Percentiles rank a stretch among this genome's conserved stretches.
Conservation (phyloP, 2,888 invertebrate genomes). For the Malacosoma neustria region DNA sequence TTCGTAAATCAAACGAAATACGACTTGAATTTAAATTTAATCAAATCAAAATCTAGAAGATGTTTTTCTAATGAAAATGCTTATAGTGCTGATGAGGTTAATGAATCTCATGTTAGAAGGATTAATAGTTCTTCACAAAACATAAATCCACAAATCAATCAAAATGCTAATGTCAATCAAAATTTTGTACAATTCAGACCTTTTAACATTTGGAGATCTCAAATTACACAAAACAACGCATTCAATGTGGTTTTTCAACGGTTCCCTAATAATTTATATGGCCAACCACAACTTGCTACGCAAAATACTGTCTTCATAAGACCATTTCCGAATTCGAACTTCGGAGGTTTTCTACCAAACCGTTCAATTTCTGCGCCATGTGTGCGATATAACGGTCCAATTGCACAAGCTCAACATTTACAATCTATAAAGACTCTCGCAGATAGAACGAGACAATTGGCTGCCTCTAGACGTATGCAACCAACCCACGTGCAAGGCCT, state of each 20-base stretch:
- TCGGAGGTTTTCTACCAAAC: too few species aligned
- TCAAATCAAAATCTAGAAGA: conserved; percentile 21
- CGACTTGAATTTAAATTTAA: conserved; percentile 32
- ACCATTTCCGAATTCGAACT: conserved; percentile 8
- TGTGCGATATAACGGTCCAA: too few species aligned
- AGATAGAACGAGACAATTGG: conserved; percentile 25
- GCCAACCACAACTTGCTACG: too few species aligned
- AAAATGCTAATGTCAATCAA: background rate
- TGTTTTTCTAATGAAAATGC: conserved; percentile 19
- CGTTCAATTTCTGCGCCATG: too few species aligned
- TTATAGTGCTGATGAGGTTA: conserved; percentile 36
- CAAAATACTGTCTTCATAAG: too few species aligned
- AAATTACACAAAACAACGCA: too few species aligned
- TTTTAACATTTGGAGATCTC: conserved; percentile 29
- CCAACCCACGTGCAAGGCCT: conserved; percentile 26
- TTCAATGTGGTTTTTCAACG: too few species aligned
- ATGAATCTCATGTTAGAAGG: conserved; percentile 31
- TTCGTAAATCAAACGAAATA: conserved; percentile 39
- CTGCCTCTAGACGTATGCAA: conserved; percentile 18
- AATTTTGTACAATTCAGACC: conserved; percentile 17
- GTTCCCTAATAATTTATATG: too few species aligned
- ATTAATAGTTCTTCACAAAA: conserved; percentile 20
- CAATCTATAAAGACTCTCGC: conserved; percentile 33
- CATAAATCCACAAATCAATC: conserved; percentile 11
- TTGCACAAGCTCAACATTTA: conserved; percentile 25